Base-by-base conservation (phyloP, 2,888 invertebrate species). In the Augiades crinisus region DNA sequence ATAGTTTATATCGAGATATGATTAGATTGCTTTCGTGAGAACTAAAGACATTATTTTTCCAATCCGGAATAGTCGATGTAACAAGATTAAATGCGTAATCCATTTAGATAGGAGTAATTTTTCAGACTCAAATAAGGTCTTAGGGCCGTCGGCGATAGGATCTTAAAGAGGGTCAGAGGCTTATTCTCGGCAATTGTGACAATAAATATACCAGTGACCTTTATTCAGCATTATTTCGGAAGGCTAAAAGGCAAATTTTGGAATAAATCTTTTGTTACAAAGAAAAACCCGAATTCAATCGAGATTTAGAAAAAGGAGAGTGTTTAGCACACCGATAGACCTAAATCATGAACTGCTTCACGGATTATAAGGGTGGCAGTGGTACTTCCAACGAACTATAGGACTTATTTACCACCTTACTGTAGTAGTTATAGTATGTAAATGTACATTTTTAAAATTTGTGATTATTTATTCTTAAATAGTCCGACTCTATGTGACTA, bases 161-260 rank as follows among this genome's bases (percentile, higher is more conserved):
- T 50, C 50, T 50, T 49, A 49, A 49, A 41, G 49, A 49, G 41
- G 49, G 49, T 49, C 41, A 24, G 49, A 24, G 31, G 41, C 41
- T 49, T 41, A 43, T 41, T 34, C 36, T 43, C 43, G 36, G 43
- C 43, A 50, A 30, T 43, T 36, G 43, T 43, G 43, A 43, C 50
- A 50, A 50, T 50, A 50, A 43, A 50, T 50, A 50, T 19, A 19
- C 27, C 36, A 24, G 36, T 43, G 43, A 30, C 50, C 30, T 43
- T 41, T 31, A 22, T 16, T 41, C 47, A 41, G 40, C 31, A 34
- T 24, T 41, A 49, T 41, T 34, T 17, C 8, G 21, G 16, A 24
- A 8, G 27, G 5, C 5, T 12, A 41, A 41, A 37, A 30, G 17
- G 17, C n/a, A 13, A 16, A 16, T 27, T 41, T 30, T 12, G 30